Base-by-base conservation (phyloP, 2,113 vertebrate genomes). In the Coregonus clupeaformis region DNA sequence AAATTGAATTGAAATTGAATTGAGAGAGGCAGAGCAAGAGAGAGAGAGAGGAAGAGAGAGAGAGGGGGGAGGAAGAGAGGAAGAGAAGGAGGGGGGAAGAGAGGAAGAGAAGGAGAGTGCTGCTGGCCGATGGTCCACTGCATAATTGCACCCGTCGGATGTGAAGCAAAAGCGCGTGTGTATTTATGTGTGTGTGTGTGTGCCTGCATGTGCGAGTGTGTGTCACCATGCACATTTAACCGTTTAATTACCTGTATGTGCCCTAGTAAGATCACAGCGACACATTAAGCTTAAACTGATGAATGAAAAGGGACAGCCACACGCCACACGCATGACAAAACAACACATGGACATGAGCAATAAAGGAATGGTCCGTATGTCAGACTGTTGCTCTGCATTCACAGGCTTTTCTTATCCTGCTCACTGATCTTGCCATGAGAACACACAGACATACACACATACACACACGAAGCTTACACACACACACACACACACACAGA, bases 401-500 rank as follows among this genome's bases (percentile, higher is more conserved):
- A 24, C 13, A 11, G 68, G 68, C 20, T 70, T 45, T 55, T 22
- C 68, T 70, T 70, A 52, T 55, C 14, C 72, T 67, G 24, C 25
- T 74, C 47, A n/a, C 24, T 71, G 22, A n/a, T 1, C 29, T 59
- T n/a, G 12, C 7, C 16, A 60, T 32, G 14, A 27, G 3, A 57
- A 32, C 52, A 60, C 29, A 32, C 29, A 60, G 13, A 57, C 69
- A 60, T 45, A 59, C 47, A 70, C 55, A 49, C 57, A 77, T 5
- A 60, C 29, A 59, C 47, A 70, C 55, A 49, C 57, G 71, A 5
- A 27, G 27, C 2, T 27, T 1, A 22, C 69, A 68, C 18, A 45
- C 62, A 32, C 30, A 47, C 49, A 71, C 42, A 77, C 69, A 71
- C 36, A 68, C n/a, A 69, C 68, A 59, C 60, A 79, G 22, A 66